Base-by-base conservation (phyloP, 2,888 invertebrate species). In the Pomacea canaliculata region DNA sequence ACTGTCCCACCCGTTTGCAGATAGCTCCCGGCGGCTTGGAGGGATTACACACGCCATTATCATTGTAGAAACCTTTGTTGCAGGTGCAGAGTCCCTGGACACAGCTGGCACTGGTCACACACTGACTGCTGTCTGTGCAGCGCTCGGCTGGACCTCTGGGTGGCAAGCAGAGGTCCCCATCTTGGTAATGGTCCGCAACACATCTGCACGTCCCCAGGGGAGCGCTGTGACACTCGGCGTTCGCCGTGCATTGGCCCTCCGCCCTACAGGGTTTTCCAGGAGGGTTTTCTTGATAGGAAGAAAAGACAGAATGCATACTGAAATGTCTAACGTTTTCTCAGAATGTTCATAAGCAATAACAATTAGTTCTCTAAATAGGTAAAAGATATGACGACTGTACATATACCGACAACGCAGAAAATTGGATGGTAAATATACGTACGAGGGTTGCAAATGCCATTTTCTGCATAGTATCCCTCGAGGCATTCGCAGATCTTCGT, bases 161-260 rank as follows among this genome's bases (percentile, higher is more conserved):
- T 13, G 49, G n/a, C n/a, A 71, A 62, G 67, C 79, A 79, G 19
- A 10, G 7, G 13, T 74, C 79, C 18, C 73, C 71, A 46, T 46
- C 59, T 10, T 60, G 65, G 68, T 73, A 77, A 71, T 62, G 77
- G 0, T 68, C 56, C 9, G 65, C 12, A n/a, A 65, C 27, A 49
- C 79, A 79, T 19, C 46, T 51, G 72, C 79, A 79, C 19, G 63
- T 65, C n/a, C 74, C 71, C 0, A 59, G 27, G 7, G 69, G 70
- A 5, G 77, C 69, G 10, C 62, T n/a, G 63, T 62, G 60, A 68
- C 79, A 79, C 23, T 70, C 69, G n/a, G 79, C 79, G 62, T 75
- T 69, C 9, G 37, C 19, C 7, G 72, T 62, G 75, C 79, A 79
- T 60, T 79, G 79, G 7, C 75, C 75, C 23, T 71, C 19, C 3